Evolutionary conservation across 2,113 vertebrate species (phyloP), one percentile per base, ranked within the genome.

Genomic region (Callopanchax toddi): DNA sequence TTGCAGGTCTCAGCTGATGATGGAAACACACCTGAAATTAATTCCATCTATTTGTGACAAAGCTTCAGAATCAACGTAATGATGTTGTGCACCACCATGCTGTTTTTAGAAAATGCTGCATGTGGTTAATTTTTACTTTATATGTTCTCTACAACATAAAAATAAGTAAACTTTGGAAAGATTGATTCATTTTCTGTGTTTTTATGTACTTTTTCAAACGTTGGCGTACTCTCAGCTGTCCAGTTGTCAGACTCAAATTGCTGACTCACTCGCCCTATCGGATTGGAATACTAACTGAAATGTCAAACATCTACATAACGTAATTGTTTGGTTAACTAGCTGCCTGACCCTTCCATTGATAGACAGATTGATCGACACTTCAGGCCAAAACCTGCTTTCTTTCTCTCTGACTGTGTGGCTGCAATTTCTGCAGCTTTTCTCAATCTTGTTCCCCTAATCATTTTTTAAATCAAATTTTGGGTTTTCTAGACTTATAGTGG

Each of bases 271-370:
- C 36, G 42, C 60, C 21, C 39, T 51, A 53, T 66, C 32, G 37
- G 49, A 67, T 2, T 63, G 60, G 40, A 43, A 44, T 43, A 59
- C 20, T 54, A 53, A 60, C 55, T 51, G 21, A 22, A 67, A 34
- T 49, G 18, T 40, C 44, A 36, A 50, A 36, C 32, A 73, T 54
- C 52, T 69, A 43, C 52, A 58, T 40, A 42, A 22, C 25, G 13
- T 21, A 49, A 43, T 10, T 43, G 52, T 55, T 64, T 46, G 32
- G 46, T 43, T 68, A 32, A 78, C 65, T 22, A 21, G 56, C 45
- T 20, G 63, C 46, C n/a, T n/a, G n/a, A n/a, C n/a, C n/a, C n/a
- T n/a, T n/a, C n/a, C 29, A 42, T 51, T 72, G 57, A 68, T 22
- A 58, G 39, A 66, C 32, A 18, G 5, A 76, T 11, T 48, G 56